Conservation (phyloP, 2,888 invertebrate species). For the Dorcus hopei region DNA sequence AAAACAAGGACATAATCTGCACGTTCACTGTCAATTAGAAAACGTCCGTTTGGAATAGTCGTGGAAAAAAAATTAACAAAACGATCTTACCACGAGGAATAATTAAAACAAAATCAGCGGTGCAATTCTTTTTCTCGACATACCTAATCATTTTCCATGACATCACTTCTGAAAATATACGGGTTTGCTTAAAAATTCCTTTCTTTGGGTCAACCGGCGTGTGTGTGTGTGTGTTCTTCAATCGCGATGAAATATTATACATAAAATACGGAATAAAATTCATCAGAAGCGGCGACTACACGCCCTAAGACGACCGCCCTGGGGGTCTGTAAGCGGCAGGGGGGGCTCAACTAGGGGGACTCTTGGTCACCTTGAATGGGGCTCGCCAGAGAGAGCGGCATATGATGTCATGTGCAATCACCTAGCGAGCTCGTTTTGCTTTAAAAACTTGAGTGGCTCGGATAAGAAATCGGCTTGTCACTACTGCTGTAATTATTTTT, state of each 20-base stretch:
- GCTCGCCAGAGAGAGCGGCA: constrained; percentile 27
- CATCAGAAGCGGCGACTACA: constrained; percentile 6
- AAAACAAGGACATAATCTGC: no score
- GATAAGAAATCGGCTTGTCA: no score
- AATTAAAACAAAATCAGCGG: no score
- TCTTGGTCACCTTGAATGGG: constrained; percentile 34
- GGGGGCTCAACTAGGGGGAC: constrained; percentile 10
- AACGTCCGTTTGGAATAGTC: neutral
- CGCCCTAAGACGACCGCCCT: constrained; percentile 17
- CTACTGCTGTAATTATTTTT: no score
- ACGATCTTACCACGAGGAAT: no score
- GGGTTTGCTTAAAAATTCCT: neutral
- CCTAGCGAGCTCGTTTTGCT: neutral
- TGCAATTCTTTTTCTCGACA: no score
- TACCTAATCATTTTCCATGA: no score
- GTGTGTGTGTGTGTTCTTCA: neutral
- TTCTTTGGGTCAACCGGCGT: neutral
- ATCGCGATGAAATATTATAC: neutral
- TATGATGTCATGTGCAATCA: constrained; percentile 28
- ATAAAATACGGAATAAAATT: constrained; percentile 1
- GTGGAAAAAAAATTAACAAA: no score
- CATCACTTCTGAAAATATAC: no score
- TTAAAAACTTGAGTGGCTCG: neutral
- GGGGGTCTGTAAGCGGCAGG: constrained; percentile 13
- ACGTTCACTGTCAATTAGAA: neutral